Percentiles rank a stretch among this genome's conserved stretches.
Evolutionary conservation across 1,140 invertebrate genomes (phyloP).

Genomic region (Arion vulgaris): DNA sequence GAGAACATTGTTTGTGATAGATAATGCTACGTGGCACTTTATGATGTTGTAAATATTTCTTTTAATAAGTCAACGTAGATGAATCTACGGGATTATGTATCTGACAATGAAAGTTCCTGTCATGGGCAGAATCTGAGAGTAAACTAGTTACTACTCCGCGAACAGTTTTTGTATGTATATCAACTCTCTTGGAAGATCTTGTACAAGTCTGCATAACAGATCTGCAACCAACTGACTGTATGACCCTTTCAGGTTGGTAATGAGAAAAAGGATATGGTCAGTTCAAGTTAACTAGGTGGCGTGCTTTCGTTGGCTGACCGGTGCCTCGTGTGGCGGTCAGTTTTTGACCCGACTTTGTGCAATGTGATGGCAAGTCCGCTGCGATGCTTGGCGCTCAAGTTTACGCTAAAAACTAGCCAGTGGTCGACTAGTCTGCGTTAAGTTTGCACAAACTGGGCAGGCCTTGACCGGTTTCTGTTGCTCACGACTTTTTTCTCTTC

Average conservation of each 20-base stretch:
- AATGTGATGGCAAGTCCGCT: neutral
- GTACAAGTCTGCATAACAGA: neutral
- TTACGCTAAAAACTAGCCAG: neutral
- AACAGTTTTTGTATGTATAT: neutral
- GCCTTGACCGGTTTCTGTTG: neutral
- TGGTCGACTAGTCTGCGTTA: neutral
- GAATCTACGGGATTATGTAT: too few relatives aligned
- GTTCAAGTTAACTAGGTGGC: neutral
- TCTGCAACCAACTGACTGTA: neutral
- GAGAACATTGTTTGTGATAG: too few relatives aligned
- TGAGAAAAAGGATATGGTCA: neutral
- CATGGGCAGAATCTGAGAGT: too few relatives aligned
- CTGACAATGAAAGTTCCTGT: too few relatives aligned
- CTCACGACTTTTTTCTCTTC: neutral
- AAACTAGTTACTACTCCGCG: neutral
- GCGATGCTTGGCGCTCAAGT: neutral
- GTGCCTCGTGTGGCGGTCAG: constrained; percentile 2
- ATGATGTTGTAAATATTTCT: too few relatives aligned
- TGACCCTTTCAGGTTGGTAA: neutral
- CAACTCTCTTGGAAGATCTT: neutral
- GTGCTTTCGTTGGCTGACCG: neutral
- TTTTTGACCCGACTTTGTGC: constrained; percentile 8
- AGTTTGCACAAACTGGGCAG: neutral
- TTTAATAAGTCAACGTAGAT: too few relatives aligned
- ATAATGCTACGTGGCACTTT: too few relatives aligned